Evolutionary conservation across 2,888 invertebrate genomes (phyloP).

Genomic region (Abrostola triplasia): DNA sequence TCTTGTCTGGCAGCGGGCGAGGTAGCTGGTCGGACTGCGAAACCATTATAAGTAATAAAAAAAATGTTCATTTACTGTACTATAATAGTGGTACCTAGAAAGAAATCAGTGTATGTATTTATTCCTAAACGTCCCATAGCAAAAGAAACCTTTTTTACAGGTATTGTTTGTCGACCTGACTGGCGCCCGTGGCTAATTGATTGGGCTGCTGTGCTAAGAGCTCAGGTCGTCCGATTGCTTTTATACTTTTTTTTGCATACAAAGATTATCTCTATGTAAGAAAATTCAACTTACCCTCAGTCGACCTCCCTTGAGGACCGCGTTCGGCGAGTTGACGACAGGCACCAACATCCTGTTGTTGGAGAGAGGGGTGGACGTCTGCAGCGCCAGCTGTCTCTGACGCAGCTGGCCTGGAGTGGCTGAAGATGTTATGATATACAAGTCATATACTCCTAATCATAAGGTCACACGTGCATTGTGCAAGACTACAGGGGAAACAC

Average conservation of each 20-base stretch:
- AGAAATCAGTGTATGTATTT: too few species aligned
- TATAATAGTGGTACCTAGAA: too few species aligned
- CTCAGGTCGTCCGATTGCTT: too few species aligned
- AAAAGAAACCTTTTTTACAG: too few species aligned
- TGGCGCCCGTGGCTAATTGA: too few species aligned
- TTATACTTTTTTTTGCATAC: too few species aligned
- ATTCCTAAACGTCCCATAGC: too few species aligned
- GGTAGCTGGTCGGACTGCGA: slow-evolving; percentile 90
- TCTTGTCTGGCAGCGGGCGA: slow-evolving; percentile 91
- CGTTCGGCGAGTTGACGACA: slow-evolving; percentile 58
- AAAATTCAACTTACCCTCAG: slow-evolving; percentile 79
- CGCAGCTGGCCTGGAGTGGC: slow-evolving; percentile 79
- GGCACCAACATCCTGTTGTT: slow-evolving; percentile 69
- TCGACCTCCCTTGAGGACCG: slow-evolving; percentile 70
- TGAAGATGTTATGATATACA: slow-evolving; percentile 53
- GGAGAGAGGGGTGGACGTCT: slow-evolving; percentile 71
- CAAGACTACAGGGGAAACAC: neutral
- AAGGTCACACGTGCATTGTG: neutral
- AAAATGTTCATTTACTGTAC: too few species aligned
- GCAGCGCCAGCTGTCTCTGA: slow-evolving; percentile 75
- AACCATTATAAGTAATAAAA: too few species aligned
- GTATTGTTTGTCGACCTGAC: too few species aligned
- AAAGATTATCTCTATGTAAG: too few species aligned
- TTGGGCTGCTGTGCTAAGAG: too few species aligned
- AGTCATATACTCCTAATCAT: neutral